These are phyloP conservation scores for Camponotus fellah DNA, from an alignment of 2,888 invertebrate genomes.

Conservation along the genomic window DNA sequence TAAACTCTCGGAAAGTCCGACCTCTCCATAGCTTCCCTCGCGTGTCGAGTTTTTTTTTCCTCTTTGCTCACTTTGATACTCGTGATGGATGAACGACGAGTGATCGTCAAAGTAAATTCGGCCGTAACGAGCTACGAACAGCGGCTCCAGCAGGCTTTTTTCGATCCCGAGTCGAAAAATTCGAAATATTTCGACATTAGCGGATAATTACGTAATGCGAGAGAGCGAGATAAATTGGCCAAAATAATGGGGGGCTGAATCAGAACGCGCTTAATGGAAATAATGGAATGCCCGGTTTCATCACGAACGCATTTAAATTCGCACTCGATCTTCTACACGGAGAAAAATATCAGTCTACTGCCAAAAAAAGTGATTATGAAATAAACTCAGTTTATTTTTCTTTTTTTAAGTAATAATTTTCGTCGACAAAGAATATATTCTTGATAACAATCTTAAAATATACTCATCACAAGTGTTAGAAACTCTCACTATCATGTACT, in stretches of 20 bases:
- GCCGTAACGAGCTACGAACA: conserved; percentile 29
- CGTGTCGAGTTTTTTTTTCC: neutral
- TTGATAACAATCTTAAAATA: too few species aligned
- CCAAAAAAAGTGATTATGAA: too few species aligned
- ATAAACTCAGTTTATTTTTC: too few species aligned
- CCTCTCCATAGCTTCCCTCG: neutral
- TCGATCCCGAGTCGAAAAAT: neutral
- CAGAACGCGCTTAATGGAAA: neutral
- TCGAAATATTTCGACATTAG: neutral
- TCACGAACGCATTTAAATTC: neutral
- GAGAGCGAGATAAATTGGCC: neutral
- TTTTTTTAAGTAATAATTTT: too few species aligned
- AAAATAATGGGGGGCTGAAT: conserved; percentile 18
- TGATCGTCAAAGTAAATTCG: conserved; percentile 39
- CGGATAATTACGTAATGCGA: conserved; percentile 35
- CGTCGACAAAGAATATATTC: too few species aligned
- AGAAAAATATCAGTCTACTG: too few species aligned
- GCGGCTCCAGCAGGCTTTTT: neutral
- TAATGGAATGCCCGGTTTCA: neutral
- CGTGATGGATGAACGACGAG: conserved; percentile 8
- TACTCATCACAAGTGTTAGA: too few species aligned
- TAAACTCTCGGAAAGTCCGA: conserved; percentile 32
- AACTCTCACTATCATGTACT: too few species aligned
- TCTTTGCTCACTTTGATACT: conserved; percentile 13
- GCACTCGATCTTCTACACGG: neutral